A percentile compares a stretch with the other conserved stretches of the same genome.
Conservation (phyloP, 2,888 invertebrate species). For the Enchytraeus crypticus region DNA sequence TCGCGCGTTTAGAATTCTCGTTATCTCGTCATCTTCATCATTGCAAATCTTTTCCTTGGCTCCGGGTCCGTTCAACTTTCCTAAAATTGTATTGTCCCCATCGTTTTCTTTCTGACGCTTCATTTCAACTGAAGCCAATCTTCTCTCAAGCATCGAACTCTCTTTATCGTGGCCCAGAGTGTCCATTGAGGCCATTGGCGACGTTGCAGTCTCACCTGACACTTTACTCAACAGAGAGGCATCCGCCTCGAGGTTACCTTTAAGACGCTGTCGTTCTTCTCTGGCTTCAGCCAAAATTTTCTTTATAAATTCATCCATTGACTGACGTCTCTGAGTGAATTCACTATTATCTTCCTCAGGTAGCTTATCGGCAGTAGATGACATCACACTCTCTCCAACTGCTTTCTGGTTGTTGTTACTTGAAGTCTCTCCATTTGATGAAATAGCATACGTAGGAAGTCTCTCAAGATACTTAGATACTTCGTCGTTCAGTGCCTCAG, state of each 20-base stretch:
- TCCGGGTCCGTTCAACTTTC: no score
- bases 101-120: no score
- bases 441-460: no score
- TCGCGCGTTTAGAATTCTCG: background rate
- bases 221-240: background rate
- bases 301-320: slow-evolving; percentile 17
- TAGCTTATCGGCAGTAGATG: no score
- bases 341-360: slow-evolving; percentile 6
- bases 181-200: background rate
- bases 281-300: slow-evolving; percentile 13
- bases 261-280: background rate
- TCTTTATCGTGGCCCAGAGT: slow-evolving; percentile 3
- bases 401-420: no score
- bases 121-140: background rate
- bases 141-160: background rate
- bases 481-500: no score
- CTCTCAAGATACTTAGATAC: no score
- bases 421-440: no score
- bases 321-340: slow-evolving; percentile 8
- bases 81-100: no score
- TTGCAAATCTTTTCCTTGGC: background rate
- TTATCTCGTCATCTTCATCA: background rate
- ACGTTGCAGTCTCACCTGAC: background rate
- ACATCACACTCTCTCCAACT: no score
- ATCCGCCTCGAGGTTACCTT: slow-evolving; percentile 1